Evolutionary conservation across 2,113 vertebrate genomes (phyloP), one percentile per base, ranked within the genome.

Genomic region (Bufo gargarizans): DNA sequence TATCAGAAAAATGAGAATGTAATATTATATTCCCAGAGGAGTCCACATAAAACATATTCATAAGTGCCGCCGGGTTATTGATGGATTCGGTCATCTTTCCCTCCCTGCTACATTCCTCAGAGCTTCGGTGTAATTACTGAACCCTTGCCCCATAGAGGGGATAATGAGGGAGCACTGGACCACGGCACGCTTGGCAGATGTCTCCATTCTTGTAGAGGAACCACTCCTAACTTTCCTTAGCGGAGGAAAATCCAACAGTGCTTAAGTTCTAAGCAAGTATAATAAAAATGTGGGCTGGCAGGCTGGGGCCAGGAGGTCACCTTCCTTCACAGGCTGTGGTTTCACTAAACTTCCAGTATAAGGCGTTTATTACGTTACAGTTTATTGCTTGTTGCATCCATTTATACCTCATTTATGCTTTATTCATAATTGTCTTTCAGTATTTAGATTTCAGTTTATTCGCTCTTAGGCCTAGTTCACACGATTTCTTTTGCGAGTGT

Each of bases 1-100:
- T 22, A 82, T 82, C 63, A 83, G 47, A 53, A 69, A 53, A 83
- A 83, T 83, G 47, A 49, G n/a, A 83, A 9, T 83, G 63, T 69
- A 83, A 83, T 53, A 67, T 49, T 22, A 69, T 83, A 83, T 53
- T 69, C 63, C 63, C 17, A 47, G 63, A 20, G 47, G 63, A 12
- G 12, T 67, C 20, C 9, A 83, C 13, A 22, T 22, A 67, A 67
- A 67, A 67, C 45, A 80, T 45, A 80, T 80, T 56, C 59, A 79
- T 16, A 56, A 17, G 19, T 59, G 55, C 56, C 78, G 13, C 81
- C 47, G 50, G 59, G 43, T 67, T 82, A 50, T 67, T 67, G 61
- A 82, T 65, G 81, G 17, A 69, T 69, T n/a, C 47, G 5, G 59
- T 67, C 63, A 67, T 53, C 63, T 50, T 69, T 63, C 22, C 20